Conservation (phyloP, 1,140 invertebrate species). For the Drosophila ironensis region DNA sequence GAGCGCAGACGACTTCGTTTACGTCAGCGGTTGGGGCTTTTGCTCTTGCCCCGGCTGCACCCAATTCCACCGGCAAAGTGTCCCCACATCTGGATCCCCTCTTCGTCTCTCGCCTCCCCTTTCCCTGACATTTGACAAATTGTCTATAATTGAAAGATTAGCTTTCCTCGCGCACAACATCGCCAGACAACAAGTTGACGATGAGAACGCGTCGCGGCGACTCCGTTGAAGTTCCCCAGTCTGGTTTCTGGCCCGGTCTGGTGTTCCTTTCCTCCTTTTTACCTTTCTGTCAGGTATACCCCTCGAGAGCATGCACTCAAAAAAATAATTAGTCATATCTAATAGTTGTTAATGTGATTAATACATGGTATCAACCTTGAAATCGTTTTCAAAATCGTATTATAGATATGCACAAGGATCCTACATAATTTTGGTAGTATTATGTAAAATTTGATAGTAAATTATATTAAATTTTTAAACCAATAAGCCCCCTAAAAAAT, state of each 20-base stretch:
- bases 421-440: too few relatives aligned
- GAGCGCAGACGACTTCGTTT: slow-evolving; percentile 78
- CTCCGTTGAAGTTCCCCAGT: slow-evolving; percentile 34
- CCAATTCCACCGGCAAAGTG: slow-evolving; percentile 23
- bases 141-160: slow-evolving; percentile 82
- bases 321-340: too few relatives aligned
- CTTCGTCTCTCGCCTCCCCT: slow-evolving; percentile 16
- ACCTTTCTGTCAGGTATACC: neutral
- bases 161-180: slow-evolving; percentile 72
- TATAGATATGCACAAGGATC: too few relatives aligned
- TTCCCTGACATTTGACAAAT: slow-evolving; percentile 80
- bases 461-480: too few relatives aligned
- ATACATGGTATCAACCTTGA: too few relatives aligned
- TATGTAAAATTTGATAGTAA: too few relatives aligned
- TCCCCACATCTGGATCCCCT: slow-evolving; percentile 26
- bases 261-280: slow-evolving; percentile 1
- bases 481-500: too few relatives aligned
- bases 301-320: slow-evolving; percentile 2
- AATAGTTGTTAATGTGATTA: too few relatives aligned
- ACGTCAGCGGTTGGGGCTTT: slow-evolving; percentile 54
- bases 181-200: slow-evolving; percentile 57
- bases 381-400: too few relatives aligned
- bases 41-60: slow-evolving; percentile 23
- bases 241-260: slow-evolving; percentile 45
- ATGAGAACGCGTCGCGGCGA: slow-evolving; percentile 65